Conservation (phyloP, 2,113 vertebrate species). For the Melozone crissalis region DNA sequence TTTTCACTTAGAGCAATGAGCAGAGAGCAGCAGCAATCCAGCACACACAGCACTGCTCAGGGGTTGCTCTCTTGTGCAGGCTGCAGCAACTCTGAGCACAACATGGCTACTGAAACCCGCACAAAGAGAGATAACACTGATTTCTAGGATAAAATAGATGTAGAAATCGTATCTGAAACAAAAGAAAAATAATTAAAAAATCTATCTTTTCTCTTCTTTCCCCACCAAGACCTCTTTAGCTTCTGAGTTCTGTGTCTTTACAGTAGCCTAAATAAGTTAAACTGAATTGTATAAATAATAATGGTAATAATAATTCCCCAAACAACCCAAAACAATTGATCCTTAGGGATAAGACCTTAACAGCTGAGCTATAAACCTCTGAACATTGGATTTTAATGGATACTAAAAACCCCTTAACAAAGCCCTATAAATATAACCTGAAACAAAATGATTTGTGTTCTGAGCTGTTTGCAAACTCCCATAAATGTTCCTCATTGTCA, state of each 20-base stretch:
- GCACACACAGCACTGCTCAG: not conserved
- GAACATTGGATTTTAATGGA: constrained; percentile 41
- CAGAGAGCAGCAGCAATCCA: not conserved
- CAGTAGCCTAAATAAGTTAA: not conserved
- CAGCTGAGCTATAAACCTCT: constrained; percentile 28
- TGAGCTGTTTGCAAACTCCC: constrained; percentile 32
- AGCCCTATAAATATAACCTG: constrained; percentile 43
- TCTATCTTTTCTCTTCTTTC: not conserved
- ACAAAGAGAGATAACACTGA: not conserved
- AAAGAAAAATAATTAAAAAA: not conserved
- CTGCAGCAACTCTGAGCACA: not conserved
- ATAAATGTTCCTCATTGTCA: constrained; percentile 19
- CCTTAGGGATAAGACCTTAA: constrained; percentile 14
- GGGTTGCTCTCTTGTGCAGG: not conserved
- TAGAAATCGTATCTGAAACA: not conserved
- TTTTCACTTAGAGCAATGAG: not conserved
- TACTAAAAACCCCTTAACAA: constrained; percentile 55
- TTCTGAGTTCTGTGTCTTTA: constrained; percentile 11
- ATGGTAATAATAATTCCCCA: constrained; percentile 9
- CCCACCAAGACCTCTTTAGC: not conserved
- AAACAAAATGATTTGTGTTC: constrained; percentile 47
- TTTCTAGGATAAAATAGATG: not conserved
- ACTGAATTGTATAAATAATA: constrained; percentile 18
- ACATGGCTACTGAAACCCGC: constrained; percentile 2
- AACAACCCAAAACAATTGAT: constrained; percentile 47